phyloP scores from a whole-genome alignment of 35 echinoderm and acorn worm species.

The Nesometra sesokonis region DNA sequence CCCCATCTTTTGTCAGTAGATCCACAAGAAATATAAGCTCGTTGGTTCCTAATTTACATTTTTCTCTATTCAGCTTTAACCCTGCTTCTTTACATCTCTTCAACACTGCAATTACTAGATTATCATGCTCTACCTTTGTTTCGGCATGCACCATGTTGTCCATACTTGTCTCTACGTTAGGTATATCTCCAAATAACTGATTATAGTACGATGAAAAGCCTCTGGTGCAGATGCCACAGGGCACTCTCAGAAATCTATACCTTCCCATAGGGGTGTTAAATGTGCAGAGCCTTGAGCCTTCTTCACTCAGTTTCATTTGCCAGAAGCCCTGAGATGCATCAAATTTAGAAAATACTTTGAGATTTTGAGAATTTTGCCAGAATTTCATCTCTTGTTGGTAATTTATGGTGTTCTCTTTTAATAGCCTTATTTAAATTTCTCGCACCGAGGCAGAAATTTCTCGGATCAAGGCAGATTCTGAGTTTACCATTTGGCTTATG shows the following conservation, averaged over 20 bases:
- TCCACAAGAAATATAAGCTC: too few species aligned
- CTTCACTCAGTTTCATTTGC: neutral
- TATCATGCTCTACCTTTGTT: conserved; percentile 4
- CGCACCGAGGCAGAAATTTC: neutral
- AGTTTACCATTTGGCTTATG: conserved; percentile 35
- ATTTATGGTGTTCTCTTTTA: too few species aligned
- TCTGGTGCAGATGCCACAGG: conserved; percentile 9
- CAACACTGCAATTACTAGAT: neutral
- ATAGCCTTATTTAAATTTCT: neutral
- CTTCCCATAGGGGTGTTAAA: too few species aligned
- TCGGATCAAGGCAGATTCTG: neutral
- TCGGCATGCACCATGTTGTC: conserved; percentile 10
- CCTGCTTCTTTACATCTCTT: neutral
- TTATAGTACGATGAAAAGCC: conserved; percentile 15
- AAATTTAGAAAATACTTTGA: neutral
- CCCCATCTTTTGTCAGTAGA: too few species aligned
- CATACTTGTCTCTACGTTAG: conserved; percentile 9
- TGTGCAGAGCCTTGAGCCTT: neutral
- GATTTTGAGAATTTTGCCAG: neutral
- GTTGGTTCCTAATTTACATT: too few species aligned
- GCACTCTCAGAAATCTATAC: too few species aligned
- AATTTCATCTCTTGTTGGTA: neutral
- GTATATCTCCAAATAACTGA: conserved; percentile 29
- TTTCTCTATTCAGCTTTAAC: conserved; percentile 2
- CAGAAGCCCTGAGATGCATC: neutral